Conservation (phyloP, 1,140 invertebrate genomes). For the Oncopodura yosiiana region DNA sequence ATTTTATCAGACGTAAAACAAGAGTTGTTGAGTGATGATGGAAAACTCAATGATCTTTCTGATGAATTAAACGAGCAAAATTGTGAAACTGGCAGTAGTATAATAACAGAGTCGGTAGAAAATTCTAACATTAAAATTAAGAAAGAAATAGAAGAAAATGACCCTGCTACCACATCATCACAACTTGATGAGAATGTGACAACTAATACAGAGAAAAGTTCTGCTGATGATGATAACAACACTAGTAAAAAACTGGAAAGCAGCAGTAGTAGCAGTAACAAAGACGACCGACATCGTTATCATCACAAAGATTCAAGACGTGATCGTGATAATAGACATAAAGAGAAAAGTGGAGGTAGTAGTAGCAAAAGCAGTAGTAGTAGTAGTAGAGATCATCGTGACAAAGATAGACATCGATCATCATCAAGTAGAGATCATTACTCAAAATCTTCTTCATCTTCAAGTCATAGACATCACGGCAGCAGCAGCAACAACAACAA, state of each 20-base stretch:
- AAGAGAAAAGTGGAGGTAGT: background rate
- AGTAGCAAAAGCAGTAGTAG: background rate
- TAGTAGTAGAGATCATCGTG: background rate
- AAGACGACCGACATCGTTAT: background rate
- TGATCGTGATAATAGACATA: background rate
- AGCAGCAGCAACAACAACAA: background rate
- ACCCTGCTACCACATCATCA: too few species aligned
- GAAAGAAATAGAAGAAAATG: too few species aligned
- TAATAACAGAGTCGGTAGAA: too few species aligned
- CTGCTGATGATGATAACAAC: too few species aligned
- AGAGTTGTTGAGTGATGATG: background rate
- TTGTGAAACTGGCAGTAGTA: too few species aligned
- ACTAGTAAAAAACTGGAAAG: background rate
- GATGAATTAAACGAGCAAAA: too few species aligned
- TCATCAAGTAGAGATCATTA: background rate
- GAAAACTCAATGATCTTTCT: too few species aligned
- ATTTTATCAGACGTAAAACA: background rate
- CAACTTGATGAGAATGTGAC: too few species aligned
- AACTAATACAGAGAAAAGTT: too few species aligned
- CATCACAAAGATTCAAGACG: background rate
- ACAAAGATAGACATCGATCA: background rate
- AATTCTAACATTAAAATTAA: too few species aligned
- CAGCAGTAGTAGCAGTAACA: background rate
- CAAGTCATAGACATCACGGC: too few species aligned
- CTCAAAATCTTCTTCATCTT: background rate